Conservation (phyloP, 2,797 vertebrate species). For the Myripristis murdjan region DNA sequence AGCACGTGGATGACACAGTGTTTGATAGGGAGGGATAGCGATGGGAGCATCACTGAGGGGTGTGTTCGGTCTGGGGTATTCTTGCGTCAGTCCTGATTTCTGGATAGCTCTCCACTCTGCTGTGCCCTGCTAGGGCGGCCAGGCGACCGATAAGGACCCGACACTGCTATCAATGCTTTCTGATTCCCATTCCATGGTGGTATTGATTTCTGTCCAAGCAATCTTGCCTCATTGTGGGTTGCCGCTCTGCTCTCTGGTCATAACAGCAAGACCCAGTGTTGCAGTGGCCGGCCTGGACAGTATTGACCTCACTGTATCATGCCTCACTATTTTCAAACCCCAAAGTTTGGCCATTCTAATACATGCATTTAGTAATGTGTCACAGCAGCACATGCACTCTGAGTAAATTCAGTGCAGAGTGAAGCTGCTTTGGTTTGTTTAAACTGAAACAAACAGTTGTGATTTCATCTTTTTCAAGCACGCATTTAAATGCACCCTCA, state of each 20-base stretch:
- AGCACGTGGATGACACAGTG: conserved; percentile 77
- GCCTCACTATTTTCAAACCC: conserved; percentile 72
- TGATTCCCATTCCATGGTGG: conserved; percentile 85
- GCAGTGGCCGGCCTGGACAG: conserved; percentile 72
- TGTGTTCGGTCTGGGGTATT: conserved; percentile 73
- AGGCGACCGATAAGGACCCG: conserved; percentile 87
- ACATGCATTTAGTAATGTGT: conserved; percentile 25
- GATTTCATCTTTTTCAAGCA: conserved; percentile 13
- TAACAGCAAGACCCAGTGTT: conserved; percentile 76
- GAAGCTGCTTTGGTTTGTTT: not conserved
- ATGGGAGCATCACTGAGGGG: conserved; percentile 71
- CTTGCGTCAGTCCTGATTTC: conserved; percentile 76
- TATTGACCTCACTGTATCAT: conserved; percentile 66
- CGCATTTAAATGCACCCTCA: conserved; percentile 9
- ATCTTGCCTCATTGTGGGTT: conserved; percentile 87
- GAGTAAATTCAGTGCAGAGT: not conserved
- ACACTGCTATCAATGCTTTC: conserved; percentile 86
- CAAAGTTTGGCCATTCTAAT: conserved; percentile 77
- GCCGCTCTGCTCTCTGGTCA: conserved; percentile 85
- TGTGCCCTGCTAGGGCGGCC: conserved; percentile 78
- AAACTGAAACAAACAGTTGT: conserved; percentile 23
- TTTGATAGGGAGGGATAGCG: conserved; percentile 82
- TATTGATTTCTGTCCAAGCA: conserved; percentile 93
- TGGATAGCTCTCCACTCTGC: conserved; percentile 83
- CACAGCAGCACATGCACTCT: not conserved